These are phyloP conservation scores for Rallus crepitans DNA, from an alignment of 2,797 vertebrate genomes.

Conservation along the genomic window DNA sequence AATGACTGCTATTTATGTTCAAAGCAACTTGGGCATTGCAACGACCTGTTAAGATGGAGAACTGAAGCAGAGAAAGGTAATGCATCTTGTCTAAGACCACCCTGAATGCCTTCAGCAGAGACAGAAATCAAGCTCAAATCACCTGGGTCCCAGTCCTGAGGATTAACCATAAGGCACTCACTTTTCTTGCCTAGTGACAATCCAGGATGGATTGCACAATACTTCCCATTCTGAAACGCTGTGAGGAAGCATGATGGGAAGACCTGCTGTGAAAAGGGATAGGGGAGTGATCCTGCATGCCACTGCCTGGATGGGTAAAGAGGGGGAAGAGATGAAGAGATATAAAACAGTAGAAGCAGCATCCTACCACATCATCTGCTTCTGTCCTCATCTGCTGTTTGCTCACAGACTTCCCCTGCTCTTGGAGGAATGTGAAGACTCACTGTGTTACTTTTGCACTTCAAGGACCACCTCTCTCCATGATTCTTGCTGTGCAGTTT, in stretches of 20 bases:
- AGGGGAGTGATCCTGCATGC: background rate
- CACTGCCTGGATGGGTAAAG: background rate
- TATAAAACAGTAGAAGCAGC: conserved; percentile 18
- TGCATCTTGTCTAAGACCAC: background rate
- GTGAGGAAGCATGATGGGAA: background rate
- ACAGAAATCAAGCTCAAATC: background rate
- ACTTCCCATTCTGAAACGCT: background rate
- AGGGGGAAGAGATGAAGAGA: background rate
- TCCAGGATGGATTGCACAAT: background rate
- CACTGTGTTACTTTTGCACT: background rate
- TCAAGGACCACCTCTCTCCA: background rate
- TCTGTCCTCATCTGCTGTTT: background rate
- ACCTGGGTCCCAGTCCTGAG: background rate
- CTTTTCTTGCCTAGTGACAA: background rate
- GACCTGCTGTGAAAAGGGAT: background rate
- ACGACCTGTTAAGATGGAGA: background rate
- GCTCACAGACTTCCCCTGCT: conserved; percentile 1
- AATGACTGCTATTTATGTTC: background rate
- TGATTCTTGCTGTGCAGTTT: background rate
- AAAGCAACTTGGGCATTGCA: background rate
- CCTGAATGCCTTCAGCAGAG: background rate
- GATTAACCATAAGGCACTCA: background rate
- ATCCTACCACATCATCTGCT: background rate
- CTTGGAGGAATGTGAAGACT: background rate
- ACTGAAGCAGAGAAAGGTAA: background rate